A percentile compares a stretch with the other conserved stretches of the same genome.
phyloP scores from a whole-genome alignment of 2,888 invertebrate species.

The Dusona sp. region DNA sequence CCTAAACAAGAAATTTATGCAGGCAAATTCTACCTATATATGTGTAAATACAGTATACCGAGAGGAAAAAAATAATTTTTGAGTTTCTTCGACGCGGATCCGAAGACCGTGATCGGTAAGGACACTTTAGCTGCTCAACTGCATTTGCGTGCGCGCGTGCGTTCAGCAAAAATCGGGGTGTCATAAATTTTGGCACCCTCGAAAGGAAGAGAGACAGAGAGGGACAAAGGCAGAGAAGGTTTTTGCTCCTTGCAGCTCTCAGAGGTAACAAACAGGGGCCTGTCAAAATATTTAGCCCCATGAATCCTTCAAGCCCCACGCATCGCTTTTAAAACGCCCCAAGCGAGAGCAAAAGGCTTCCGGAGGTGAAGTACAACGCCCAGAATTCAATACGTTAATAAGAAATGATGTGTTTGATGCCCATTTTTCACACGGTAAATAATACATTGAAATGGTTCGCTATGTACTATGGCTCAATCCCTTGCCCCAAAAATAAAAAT shows the following conservation, averaged over 20 bases:
- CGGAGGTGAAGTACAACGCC: slow-evolving; percentile 23
- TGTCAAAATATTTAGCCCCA: slow-evolving; percentile 73
- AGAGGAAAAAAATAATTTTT: slow-evolving; percentile 16
- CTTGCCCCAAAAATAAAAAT: background rate
- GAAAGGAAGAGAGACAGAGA: slow-evolving; percentile 25
- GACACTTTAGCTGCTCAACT: slow-evolving; percentile 32
- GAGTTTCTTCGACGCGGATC: slow-evolving; percentile 20
- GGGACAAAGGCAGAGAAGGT: slow-evolving; percentile 1
- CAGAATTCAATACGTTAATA: background rate
- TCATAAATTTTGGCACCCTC: slow-evolving; percentile 62
- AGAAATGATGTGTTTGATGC: background rate
- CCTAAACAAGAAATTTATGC: slow-evolving; percentile 33
- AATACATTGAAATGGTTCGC: background rate
- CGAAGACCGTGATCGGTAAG: slow-evolving; percentile 23
- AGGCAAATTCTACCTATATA: background rate
- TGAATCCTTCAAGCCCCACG: slow-evolving; percentile 46
- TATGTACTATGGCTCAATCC: background rate
- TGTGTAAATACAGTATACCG: slow-evolving; percentile 9
- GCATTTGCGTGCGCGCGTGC: slow-evolving; percentile 42
- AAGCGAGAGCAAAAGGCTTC: slow-evolving; percentile 35
- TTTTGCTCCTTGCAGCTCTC: slow-evolving; percentile 5
- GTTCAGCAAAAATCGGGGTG: slow-evolving; percentile 51
- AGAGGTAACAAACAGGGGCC: slow-evolving; percentile 52
- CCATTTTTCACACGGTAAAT: background rate
- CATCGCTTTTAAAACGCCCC: slow-evolving; percentile 37